These are phyloP conservation scores for Dasysyrphus albostriatus DNA, from an alignment of 2,888 invertebrate genomes.

Conservation along the genomic window DNA sequence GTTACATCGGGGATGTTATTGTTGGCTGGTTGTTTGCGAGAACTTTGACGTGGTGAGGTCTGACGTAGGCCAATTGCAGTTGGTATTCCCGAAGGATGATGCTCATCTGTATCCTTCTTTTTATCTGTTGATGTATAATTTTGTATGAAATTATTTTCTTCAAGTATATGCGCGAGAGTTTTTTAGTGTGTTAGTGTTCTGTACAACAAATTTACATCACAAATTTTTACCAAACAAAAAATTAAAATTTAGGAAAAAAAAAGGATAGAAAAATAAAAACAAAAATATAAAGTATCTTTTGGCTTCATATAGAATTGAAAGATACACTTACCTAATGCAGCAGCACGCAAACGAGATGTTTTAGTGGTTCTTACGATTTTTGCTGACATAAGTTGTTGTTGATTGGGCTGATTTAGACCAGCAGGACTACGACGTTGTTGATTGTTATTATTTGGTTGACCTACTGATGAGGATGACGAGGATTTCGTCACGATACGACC, in stretches of 20 bases:
- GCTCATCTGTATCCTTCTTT: conserved; percentile 81
- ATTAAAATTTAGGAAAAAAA: conserved; percentile 44
- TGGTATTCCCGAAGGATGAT: conserved; percentile 76
- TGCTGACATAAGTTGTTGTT: conserved; percentile 75
- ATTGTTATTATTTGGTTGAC: conserved; percentile 55
- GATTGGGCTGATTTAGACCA: conserved; percentile 61
- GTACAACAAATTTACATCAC: conserved; percentile 64
- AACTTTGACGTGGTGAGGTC: conserved; percentile 68
- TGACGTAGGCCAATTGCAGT: conserved; percentile 51
- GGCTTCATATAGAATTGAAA: conserved; percentile 10
- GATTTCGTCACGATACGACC: conserved; percentile 66
- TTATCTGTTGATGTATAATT: conserved; percentile 78
- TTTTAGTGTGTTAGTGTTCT: conserved; percentile 58
- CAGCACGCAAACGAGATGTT: conserved; percentile 89
- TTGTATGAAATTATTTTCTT: not conserved
- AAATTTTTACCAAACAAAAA: conserved; percentile 28
- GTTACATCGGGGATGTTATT: conserved; percentile 72
- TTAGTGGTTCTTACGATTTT: conserved; percentile 88
- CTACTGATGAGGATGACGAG: conserved; percentile 67
- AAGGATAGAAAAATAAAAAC: not conserved
- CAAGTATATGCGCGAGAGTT: too few species aligned
- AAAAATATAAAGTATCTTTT: conserved; percentile 30
- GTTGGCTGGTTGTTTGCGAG: conserved; percentile 61
- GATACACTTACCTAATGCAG: conserved; percentile 85
- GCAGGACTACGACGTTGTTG: conserved; percentile 59